Base-by-base conservation (phyloP, 2,113 vertebrate genomes). In the Poicephalus meyeri region DNA sequence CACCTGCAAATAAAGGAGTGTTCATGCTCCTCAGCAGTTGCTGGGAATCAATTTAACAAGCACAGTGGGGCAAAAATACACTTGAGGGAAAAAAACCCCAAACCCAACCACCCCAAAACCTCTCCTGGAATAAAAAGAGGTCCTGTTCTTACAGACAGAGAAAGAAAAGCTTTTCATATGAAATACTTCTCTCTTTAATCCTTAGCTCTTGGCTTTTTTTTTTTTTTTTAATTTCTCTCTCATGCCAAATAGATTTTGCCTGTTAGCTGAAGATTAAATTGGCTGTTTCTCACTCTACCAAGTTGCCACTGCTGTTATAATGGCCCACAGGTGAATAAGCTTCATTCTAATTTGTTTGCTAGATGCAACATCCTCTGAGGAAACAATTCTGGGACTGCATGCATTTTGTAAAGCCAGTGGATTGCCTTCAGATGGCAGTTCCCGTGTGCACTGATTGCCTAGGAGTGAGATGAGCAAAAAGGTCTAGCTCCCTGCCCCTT, bases 191-290 rank as follows among this genome's bases (percentile, higher is more conserved):
- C 29, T 50, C 72, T 89, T 91, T 74, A 89, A 74, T 77, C 29
- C 25, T 61, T 66, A 55, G n/a, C 35, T 90, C 64, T 46, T 86
- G 29, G 3, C 21, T 23, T 41, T 26, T n/a, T 3, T 3, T 17
- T 17, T 46, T 58, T 33, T 66, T 33, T 20, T 29, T 9, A 26
- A 19, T 76, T 71, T 63, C 35, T 86, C 16, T 68, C 29, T 33
- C 9, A 20, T 66, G 33, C 65, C 81, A 82, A 55, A 73, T 24
- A 95, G 81, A 69, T 77, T 68, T 52, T 80, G 39, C 20, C 56
- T 87, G 12, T 79, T 86, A 86, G 79, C 8, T 87, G 66, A 58
- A 91, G 72, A 88, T 90, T 94, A 94, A 95, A 93, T 91, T 86
- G 49, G 28, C 33, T 80, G 25, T 55, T 79, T 66, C 41, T 78